phyloP scores from a whole-genome alignment of 2,797 vertebrate genomes.

The Parotocinclus haroldoi region DNA sequence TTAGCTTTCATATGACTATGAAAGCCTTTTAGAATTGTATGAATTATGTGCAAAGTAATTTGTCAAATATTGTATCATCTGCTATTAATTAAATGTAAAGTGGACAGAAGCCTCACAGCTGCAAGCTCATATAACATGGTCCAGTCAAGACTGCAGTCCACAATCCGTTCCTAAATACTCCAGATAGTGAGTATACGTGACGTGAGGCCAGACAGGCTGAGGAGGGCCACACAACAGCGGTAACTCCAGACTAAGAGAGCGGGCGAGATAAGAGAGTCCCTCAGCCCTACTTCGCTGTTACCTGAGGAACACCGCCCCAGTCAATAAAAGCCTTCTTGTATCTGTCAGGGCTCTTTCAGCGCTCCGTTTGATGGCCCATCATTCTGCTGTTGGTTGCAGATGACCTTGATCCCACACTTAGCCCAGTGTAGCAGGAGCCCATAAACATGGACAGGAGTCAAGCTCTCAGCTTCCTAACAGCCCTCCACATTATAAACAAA shows the following conservation, averaged over 20 bases:
- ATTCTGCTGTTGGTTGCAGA: conserved; percentile 54
- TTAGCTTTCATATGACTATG: background rate
- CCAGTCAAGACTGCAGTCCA: conserved; percentile 52
- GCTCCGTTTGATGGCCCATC: conserved; percentile 62
- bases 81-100: conserved; percentile 15
- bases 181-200: conserved; percentile 33
- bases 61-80: background rate
- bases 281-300: conserved; percentile 41
- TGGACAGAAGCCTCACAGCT: conserved; percentile 6
- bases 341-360: conserved; percentile 59
- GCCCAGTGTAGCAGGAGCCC: conserved; percentile 59
- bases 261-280: conserved; percentile 41
- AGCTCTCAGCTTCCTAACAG: conserved; percentile 57
- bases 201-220: conserved; percentile 23
- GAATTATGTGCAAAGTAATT: background rate
- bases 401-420: conserved; percentile 68
- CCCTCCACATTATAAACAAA: conserved; percentile 61
- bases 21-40: too few species aligned
- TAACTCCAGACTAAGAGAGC: conserved; percentile 42
- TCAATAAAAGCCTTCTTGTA: conserved; percentile 54
- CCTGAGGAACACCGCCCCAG: conserved; percentile 47
- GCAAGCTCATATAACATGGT: conserved; percentile 19
- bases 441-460: conserved; percentile 63
- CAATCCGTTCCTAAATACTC: conserved; percentile 31
- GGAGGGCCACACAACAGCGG: conserved; percentile 25